Base-by-base conservation (phyloP, 2,113 vertebrate genomes). In the Gavia stellata region DNA sequence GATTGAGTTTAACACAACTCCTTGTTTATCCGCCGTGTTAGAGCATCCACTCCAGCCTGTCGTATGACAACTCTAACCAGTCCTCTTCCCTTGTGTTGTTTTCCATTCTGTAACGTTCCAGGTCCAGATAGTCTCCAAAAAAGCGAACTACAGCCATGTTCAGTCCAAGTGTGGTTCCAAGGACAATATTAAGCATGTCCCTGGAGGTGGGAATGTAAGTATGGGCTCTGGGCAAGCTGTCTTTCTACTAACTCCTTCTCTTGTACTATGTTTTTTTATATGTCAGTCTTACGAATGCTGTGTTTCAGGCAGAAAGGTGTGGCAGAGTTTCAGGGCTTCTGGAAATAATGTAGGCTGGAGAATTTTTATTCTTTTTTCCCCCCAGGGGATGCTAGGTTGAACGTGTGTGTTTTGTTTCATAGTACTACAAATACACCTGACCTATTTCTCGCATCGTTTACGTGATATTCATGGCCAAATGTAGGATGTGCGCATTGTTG, bases 191-290 rank as follows among this genome's bases (percentile, higher is more conserved):
- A 99, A 99, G 99, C 99, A 99, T 98, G 98, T 99, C 98, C 99
- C 99, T 98, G 99, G 99, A 98, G 99, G 99, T 98, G 99, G 99
- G 98, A 99, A 99, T 98, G 99, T 99, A 99, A 99, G 99, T 99
- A 99, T 98, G 97, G 97, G 68, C 86, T 92, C 53, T 89, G 95
- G 92, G 86, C 92, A 44, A 95, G 81, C 86, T 81, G 68, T 79
- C 78, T 92, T 59, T 92, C 36, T 94, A 45, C 95, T 97, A 77
- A 93, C 88, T 78, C 74, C 95, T 84, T 19, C 86, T 92, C 91
- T 59, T 12, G 7, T 93, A 15, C 89, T 23, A 1, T 24, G 73
- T 10, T 7, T 10, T 7, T 85, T 61, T 68, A 4, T 58, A 6
- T 92, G 90, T 50, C 31, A 14, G 65, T 33, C 90, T 6, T 10